These are phyloP conservation scores for Holacanthus passer DNA, from an alignment of 2,113 vertebrate genomes.

Conservation along the genomic window DNA sequence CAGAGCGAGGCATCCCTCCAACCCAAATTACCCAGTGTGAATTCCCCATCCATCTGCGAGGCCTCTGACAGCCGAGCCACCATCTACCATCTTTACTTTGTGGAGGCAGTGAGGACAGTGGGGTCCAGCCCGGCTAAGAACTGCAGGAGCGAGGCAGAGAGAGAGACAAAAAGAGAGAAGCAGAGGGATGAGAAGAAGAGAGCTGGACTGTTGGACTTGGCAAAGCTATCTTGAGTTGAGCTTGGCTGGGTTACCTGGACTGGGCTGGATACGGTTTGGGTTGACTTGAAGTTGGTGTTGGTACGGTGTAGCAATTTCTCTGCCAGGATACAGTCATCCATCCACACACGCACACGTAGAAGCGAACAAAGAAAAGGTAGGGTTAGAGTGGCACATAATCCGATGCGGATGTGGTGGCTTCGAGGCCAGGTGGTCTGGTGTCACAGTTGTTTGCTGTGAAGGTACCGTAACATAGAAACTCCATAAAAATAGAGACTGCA, in stretches of 20 bases:
- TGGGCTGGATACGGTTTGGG: slow-evolving; percentile 55
- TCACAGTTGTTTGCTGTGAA: slow-evolving; percentile 62
- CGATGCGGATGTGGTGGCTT: slow-evolving; percentile 58
- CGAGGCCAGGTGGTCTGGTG: slow-evolving; percentile 48
- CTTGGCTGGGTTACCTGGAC: slow-evolving; percentile 73
- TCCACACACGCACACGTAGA: slow-evolving; percentile 69
- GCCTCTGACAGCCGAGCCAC: slow-evolving; percentile 68
- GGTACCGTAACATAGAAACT: slow-evolving; percentile 55
- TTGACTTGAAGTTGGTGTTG: slow-evolving; percentile 58
- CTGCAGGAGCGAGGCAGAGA: slow-evolving; percentile 12
- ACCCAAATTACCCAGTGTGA: slow-evolving; percentile 66
- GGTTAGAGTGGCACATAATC: slow-evolving; percentile 74
- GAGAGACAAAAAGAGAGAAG: slow-evolving; percentile 33
- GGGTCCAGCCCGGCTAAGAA: slow-evolving; percentile 51
- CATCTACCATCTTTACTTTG: slow-evolving; percentile 67
- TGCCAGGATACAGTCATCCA: slow-evolving; percentile 70
- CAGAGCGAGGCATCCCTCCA: slow-evolving; percentile 69
- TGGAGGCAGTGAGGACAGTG: slow-evolving; percentile 68
- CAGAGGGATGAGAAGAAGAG: slow-evolving; percentile 34
- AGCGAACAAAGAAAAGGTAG: slow-evolving; percentile 50
- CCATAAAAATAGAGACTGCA: slow-evolving; percentile 73
- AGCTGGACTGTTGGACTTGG: slow-evolving; percentile 73
- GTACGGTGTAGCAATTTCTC: slow-evolving; percentile 62
- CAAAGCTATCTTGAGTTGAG: slow-evolving; percentile 76
- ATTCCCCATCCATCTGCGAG: slow-evolving; percentile 67